A percentile compares a stretch with the other conserved stretches of the same genome.
Conservation (phyloP, 2,888 invertebrate genomes). For the Magallana nippona region DNA sequence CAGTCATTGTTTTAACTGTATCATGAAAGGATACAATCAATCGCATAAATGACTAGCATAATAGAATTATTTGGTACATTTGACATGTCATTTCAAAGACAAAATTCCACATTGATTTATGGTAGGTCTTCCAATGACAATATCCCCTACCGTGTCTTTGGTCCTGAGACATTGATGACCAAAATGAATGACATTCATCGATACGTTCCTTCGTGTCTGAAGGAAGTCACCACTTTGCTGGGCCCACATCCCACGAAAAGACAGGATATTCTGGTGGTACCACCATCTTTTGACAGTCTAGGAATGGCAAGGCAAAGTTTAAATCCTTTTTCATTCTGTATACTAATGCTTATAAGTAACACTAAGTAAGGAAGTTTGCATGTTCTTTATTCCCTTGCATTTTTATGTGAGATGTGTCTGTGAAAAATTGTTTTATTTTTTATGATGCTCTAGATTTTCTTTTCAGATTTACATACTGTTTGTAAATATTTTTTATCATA, state of each 20-base stretch:
- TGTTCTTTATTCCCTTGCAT: too few relatives aligned
- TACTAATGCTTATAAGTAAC: neutral
- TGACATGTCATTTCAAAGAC: neutral
- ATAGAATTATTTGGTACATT: neutral
- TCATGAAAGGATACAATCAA: neutral
- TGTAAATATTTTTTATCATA: too few relatives aligned
- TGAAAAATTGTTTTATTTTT: too few relatives aligned
- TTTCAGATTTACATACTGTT: neutral
- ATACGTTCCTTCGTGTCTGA: conserved; percentile 70
- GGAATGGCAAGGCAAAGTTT: conserved; percentile 72
- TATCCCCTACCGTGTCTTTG: conserved; percentile 67
- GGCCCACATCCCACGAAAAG: conserved; percentile 79
- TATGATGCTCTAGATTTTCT: neutral
- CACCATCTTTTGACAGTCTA: conserved; percentile 72
- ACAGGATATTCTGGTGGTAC: conserved; percentile 79
- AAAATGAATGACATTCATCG: conserved; percentile 35
- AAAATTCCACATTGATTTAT: too few relatives aligned
- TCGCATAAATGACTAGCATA: neutral
- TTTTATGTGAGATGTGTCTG: too few relatives aligned
- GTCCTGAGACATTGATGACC: conserved; percentile 51
- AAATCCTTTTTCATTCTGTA: neutral
- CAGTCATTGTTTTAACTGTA: neutral
- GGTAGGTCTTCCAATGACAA: neutral
- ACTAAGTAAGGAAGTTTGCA: too few relatives aligned
- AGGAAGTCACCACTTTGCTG: conserved; percentile 66